Base-by-base conservation (phyloP, 2,113 vertebrate genomes). In the Elachura formosa region DNA sequence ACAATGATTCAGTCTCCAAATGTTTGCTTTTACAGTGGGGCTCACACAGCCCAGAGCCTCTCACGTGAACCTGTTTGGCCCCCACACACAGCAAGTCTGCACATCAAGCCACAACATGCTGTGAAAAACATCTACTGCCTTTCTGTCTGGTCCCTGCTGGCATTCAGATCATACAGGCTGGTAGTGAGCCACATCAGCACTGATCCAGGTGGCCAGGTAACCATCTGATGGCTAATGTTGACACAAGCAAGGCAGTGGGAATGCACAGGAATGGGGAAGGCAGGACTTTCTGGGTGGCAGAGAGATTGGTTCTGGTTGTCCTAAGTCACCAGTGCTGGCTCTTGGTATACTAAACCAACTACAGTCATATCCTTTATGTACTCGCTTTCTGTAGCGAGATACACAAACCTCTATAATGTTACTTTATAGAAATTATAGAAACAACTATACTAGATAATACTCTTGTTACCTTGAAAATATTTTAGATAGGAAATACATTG, bases 61-160 rank as follows among this genome's bases (percentile, higher is more conserved):
- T 54, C 2, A 1, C 1, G 0, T 22, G 62, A 68, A 75, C 49
- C 41, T 29, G 20, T 41, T 13, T 5, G 5, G 33, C 22, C 14
- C 31, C 23, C 20, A 8, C 3, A 62, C 51, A 26, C 10, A 24
- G 40, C 48, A 68, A 36, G 11, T 59, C 73, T 74, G 51, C 51
- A 62, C 23, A 26, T 14, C 21, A 64, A 61, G 36, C 31, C 49
- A 73, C 49, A 56, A 62, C 7, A 48, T 2, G 25, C 55, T n/a
- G 31, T 19, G 41, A 72, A 34, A 59, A 93, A 14, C 29, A 55
- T 17, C 21, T 62, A 36, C 55, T 36, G 63, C 55, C 36, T 40
- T 72, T 67, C 41, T 46, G 6, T 18, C 71, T 38, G 11, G 12
- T 56, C 14, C 31, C 73, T 78, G 54, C 13, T 45, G 69, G 41